Conservation (phyloP, 2,113 vertebrate genomes). For the Aythya baeri region DNA sequence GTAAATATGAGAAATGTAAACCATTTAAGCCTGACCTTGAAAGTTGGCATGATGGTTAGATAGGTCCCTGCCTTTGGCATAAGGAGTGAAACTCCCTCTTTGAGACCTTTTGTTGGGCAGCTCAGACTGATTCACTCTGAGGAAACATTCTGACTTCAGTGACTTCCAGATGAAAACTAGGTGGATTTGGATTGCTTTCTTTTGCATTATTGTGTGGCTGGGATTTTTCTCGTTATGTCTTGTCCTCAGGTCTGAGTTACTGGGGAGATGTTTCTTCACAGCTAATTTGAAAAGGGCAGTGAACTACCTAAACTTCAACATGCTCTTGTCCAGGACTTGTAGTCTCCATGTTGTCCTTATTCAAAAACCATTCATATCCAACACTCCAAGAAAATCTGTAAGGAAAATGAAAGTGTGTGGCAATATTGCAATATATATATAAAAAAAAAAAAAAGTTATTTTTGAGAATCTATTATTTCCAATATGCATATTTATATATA, state of each 20-base stretch:
- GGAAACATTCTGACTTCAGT: background rate
- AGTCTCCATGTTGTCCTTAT: background rate
- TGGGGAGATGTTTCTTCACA: background rate
- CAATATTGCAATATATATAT: background rate
- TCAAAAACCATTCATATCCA: background rate
- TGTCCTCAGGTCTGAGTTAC: background rate
- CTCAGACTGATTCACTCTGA: background rate
- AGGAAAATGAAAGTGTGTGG: background rate
- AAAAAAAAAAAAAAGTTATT: background rate
- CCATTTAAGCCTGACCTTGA: background rate
- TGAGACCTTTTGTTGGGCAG: background rate
- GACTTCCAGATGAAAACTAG: background rate
- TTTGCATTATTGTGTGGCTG: background rate
- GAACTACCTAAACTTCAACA: background rate
- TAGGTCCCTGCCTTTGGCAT: background rate
- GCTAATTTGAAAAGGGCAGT: background rate
- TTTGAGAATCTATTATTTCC: background rate
- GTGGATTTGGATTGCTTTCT: background rate
- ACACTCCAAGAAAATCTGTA: background rate
- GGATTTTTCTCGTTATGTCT: background rate
- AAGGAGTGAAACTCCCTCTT: background rate
- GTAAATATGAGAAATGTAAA: background rate
- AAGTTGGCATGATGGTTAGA: background rate
- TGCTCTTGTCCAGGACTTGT: background rate
- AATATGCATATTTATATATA: background rate